These are phyloP conservation scores for Amphipoea lucens DNA, from an alignment of 2,888 invertebrate genomes.

Conservation along the genomic window DNA sequence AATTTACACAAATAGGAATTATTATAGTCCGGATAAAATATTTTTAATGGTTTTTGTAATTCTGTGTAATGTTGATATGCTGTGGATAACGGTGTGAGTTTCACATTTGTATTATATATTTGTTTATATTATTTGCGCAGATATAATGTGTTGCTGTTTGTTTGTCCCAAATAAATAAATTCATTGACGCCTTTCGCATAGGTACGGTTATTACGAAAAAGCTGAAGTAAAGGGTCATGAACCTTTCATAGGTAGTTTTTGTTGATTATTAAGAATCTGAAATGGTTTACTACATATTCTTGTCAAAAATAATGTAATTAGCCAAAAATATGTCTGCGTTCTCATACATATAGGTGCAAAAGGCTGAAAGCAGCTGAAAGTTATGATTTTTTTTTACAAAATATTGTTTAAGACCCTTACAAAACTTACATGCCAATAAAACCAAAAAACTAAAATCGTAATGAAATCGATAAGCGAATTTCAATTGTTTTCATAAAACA, in stretches of 20 bases:
- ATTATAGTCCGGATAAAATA: neutral
- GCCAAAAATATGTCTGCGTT: neutral
- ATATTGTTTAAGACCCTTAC: neutral
- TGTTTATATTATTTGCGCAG: too few species aligned
- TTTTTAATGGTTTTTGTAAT: neutral
- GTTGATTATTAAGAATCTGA: neutral
- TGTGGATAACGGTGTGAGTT: too few species aligned
- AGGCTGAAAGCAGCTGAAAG: neutral
- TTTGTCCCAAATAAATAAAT: too few species aligned
- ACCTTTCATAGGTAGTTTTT: neutral
- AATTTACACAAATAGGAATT: conserved; percentile 1
- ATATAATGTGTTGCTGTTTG: too few species aligned
- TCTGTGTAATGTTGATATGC: too few species aligned
- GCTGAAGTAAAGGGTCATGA: neutral
- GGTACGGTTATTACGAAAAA: neutral
- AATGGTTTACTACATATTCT: neutral
- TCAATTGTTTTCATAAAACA: neutral
- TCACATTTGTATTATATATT: too few species aligned
- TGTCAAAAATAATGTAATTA: neutral
- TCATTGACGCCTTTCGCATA: neutral
- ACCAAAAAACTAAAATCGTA: neutral
- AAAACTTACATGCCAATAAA: neutral
- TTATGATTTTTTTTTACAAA: neutral
- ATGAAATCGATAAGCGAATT: neutral
- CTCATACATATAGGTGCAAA: neutral